These are phyloP conservation scores for Clarias batrachus DNA, from an alignment of 2,113 vertebrate genomes.

Conservation along the genomic window DNA sequence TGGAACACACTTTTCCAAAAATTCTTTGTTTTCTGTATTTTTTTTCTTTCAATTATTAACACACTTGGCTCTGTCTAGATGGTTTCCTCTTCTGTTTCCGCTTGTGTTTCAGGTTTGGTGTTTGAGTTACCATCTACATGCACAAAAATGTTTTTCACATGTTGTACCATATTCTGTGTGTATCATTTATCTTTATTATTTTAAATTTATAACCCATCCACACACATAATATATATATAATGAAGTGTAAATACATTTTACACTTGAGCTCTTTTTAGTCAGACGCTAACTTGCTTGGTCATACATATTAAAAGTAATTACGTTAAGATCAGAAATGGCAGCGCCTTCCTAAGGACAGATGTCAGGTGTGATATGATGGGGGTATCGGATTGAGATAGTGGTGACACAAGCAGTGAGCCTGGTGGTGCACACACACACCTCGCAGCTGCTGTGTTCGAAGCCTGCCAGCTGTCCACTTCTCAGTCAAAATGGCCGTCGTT, in stretches of 20 bases:
- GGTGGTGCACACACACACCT: background rate
- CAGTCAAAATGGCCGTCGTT: background rate
- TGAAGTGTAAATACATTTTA: background rate
- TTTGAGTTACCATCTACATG: constrained; percentile 27
- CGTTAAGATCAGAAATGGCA: constrained; percentile 13
- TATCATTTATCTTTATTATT: background rate
- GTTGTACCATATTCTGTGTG: background rate
- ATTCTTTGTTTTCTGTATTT: background rate
- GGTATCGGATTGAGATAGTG: background rate
- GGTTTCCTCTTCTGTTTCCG: constrained; percentile 4
- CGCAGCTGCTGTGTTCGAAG: constrained; percentile 21
- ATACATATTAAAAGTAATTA: constrained; percentile 19
- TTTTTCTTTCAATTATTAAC: background rate
- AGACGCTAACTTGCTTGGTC: background rate
- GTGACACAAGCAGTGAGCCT: constrained; percentile 36
- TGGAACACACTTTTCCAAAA: background rate
- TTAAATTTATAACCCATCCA: too few species aligned
- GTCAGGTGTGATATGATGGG: constrained; percentile 36
- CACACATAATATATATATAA: too few species aligned
- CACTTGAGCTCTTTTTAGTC: background rate
- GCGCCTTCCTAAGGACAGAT: constrained; percentile 28
- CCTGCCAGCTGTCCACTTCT: constrained; percentile 26
- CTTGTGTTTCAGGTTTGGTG: background rate
- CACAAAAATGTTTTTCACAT: background rate
- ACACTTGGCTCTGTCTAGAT: background rate